Percentiles rank a stretch among this genome's conserved stretches.
These are phyloP conservation scores for Rhinogobius similis DNA, from an alignment of 2,113 vertebrate species.

Conservation along the genomic window DNA sequence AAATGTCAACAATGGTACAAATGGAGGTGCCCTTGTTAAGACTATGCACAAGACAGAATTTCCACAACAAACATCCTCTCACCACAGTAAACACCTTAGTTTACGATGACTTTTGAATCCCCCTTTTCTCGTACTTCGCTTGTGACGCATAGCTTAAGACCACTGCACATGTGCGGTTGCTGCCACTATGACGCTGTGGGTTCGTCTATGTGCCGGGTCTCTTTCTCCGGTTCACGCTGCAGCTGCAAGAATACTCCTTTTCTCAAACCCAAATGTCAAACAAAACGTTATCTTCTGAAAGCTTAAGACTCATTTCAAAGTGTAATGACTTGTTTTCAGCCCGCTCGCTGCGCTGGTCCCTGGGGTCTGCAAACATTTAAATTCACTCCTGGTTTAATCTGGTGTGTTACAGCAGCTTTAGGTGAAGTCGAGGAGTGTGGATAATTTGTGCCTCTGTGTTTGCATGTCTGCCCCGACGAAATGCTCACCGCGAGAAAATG, in stretches of 20 bases:
- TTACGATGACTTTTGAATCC: neutral
- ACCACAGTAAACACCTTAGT: no score
- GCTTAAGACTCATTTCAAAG: neutral
- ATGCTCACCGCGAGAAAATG: neutral
- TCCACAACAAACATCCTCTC: no score
- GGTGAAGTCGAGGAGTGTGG: neutral
- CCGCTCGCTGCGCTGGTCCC: neutral
- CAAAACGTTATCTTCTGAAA: neutral
- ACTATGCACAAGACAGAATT: no score
- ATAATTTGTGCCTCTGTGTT: constrained; percentile 10
- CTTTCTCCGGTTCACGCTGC: no score
- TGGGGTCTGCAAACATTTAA: neutral
- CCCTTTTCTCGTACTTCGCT: neutral
- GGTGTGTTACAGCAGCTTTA: neutral
- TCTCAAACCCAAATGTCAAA: neutral
- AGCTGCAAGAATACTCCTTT: neutral
- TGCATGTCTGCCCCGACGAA: neutral
- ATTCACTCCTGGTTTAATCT: constrained; percentile 2
- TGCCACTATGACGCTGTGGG: no score
- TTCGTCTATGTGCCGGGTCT: no score
- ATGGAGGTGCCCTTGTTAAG: no score
- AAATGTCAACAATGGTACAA: no score
- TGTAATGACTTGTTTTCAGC: neutral
- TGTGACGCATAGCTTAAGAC: no score
- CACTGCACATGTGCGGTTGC: no score